phyloP scores from a whole-genome alignment of 2,797 vertebrate species.

The Alauda arvensis region DNA sequence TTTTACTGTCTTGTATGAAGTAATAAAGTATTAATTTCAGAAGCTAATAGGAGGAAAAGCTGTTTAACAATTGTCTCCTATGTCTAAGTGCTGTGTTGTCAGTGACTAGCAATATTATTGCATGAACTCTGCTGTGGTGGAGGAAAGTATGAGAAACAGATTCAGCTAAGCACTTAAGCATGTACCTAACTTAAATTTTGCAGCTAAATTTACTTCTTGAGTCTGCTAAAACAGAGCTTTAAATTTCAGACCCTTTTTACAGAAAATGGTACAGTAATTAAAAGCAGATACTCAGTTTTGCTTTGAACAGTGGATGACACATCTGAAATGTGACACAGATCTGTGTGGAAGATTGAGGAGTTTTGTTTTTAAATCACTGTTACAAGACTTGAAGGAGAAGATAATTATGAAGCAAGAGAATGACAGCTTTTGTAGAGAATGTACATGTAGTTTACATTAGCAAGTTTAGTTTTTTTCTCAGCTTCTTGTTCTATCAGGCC shows the following conservation, averaged over 20 bases:
- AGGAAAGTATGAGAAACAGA: neutral
- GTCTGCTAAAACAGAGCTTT: neutral
- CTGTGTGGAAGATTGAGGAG: neutral
- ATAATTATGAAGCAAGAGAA: neutral
- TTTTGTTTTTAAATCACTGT: neutral
- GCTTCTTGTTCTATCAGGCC: neutral
- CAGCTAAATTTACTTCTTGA: neutral
- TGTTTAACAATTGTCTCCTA: neutral
- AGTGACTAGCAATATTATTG: neutral
- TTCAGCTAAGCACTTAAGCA: neutral
- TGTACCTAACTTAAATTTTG: neutral
- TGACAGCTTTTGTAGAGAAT: neutral
- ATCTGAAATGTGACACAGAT: neutral
- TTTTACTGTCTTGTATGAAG: slow-evolving; percentile 43
- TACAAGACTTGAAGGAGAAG: neutral
- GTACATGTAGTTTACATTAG: neutral
- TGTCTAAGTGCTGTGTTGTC: neutral
- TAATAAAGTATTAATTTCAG: slow-evolving; percentile 59
- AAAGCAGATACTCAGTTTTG: neutral
- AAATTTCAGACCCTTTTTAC: neutral
- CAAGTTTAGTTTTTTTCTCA: neutral
- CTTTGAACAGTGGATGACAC: neutral
- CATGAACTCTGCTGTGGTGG: neutral
- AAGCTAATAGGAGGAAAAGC: slow-evolving; percentile 1
- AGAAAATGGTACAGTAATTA: neutral